Conservation (phyloP, 2,113 vertebrate genomes). For the Chionis minor region DNA sequence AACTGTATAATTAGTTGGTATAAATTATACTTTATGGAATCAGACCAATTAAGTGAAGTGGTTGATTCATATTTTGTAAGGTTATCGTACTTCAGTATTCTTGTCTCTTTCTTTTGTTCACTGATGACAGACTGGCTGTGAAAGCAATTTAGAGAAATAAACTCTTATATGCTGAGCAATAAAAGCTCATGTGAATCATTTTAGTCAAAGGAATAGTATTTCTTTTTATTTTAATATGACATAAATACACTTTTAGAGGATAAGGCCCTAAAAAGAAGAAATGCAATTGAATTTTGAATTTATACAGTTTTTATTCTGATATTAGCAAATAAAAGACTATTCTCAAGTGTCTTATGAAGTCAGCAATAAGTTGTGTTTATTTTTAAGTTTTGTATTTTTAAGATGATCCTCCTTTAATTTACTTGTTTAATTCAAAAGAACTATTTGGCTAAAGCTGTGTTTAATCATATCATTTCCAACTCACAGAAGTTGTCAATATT, state of each 20-base stretch:
- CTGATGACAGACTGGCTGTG: not conserved
- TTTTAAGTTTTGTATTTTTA: not conserved
- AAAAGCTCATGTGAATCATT: not conserved
- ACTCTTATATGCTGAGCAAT: not conserved
- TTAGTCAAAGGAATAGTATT: not conserved
- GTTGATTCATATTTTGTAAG: constrained; percentile 27
- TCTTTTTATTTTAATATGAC: not conserved
- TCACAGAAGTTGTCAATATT: not conserved
- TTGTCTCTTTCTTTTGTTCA: not conserved
- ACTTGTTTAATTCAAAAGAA: not conserved
- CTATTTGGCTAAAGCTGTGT: not conserved
- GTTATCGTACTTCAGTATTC: not conserved
- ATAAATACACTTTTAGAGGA: not conserved
- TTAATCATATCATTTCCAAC: not conserved
- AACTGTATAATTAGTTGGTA: not conserved
- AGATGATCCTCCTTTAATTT: not conserved
- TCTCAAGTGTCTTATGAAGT: not conserved
- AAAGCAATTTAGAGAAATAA: constrained; percentile 36
- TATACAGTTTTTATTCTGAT: not conserved
- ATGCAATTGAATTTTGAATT: not conserved
- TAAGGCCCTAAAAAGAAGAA: not conserved
- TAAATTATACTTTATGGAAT: constrained; percentile 55
- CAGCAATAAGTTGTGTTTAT: not conserved
- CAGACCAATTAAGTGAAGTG: constrained; percentile 54
- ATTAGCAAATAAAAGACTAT: not conserved